These are phyloP conservation scores for Drosophila mercatorum DNA, from an alignment of 2,888 invertebrate genomes.

Conservation along the genomic window DNA sequence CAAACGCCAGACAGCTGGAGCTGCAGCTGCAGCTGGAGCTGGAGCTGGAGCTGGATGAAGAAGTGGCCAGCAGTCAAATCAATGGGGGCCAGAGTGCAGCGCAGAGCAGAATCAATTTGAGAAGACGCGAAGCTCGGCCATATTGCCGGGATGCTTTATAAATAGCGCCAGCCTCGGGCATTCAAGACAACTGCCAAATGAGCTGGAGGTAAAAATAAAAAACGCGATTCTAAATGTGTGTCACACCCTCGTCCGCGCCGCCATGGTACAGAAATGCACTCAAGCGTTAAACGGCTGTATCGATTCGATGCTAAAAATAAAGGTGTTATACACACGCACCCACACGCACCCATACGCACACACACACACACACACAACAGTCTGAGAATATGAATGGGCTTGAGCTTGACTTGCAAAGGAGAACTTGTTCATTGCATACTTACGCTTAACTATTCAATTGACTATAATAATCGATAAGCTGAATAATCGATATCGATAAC, in stretches of 20 bases:
- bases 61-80: background rate
- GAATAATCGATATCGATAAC: background rate
- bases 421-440: too few species aligned
- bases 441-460: background rate
- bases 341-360: background rate
- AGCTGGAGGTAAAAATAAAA: constrained; percentile 47
- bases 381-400: background rate
- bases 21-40: background rate
- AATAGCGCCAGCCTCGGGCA: constrained; percentile 21
- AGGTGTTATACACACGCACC: constrained; percentile 10
- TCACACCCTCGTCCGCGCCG: constrained; percentile 32
- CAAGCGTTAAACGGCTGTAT: constrained; percentile 74
- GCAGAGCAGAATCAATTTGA: background rate
- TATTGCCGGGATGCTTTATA: constrained; percentile 21
- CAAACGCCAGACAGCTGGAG: background rate
- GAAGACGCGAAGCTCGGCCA: background rate
- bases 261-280: constrained; percentile 59
- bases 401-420: background rate
- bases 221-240: constrained; percentile 28
- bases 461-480: background rate
- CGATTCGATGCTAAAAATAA: constrained; percentile 75
- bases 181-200: constrained; percentile 25
- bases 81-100: too few species aligned
- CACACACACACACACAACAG: background rate
- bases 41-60: background rate